Conservation (phyloP, 2,797 vertebrate genomes). For the Urosaurus nigricauda region DNA sequence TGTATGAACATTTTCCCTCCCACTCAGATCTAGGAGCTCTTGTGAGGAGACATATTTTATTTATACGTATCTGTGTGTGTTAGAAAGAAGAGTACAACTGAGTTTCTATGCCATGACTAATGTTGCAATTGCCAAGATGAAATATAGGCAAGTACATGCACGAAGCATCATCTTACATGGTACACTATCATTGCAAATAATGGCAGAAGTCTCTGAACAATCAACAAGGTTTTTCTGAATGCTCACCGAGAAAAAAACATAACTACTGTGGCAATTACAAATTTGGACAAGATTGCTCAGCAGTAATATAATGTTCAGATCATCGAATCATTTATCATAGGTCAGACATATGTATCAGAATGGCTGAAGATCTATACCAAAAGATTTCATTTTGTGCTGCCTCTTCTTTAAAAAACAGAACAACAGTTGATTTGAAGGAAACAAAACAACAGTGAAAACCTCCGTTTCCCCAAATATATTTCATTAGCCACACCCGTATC, state of each 20-base stretch:
- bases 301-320: not conserved
- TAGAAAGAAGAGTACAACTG: no score
- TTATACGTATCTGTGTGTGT: no score
- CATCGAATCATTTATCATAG: not conserved
- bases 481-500: not conserved
- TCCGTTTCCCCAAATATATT: not conserved
- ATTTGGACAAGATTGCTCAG: not conserved
- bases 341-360: not conserved
- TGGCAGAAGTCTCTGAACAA: not conserved
- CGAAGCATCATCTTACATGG: no score
- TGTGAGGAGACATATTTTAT: not conserved
- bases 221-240: not conserved
- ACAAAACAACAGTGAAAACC: not conserved
- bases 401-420: not conserved
- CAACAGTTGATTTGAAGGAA: slow-evolving; percentile 11
- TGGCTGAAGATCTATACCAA: slow-evolving; percentile 9
- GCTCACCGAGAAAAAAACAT: no score
- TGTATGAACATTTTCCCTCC: not conserved
- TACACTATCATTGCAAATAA: not conserved
- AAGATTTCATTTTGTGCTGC: not conserved
- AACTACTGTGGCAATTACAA: not conserved
- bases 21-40: not conserved
- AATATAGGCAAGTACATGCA: not conserved
- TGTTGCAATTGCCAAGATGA: not conserved
- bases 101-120: not conserved